Conservation (phyloP, 2,797 vertebrate genomes). For the Moxostoma hubbsi region DNA sequence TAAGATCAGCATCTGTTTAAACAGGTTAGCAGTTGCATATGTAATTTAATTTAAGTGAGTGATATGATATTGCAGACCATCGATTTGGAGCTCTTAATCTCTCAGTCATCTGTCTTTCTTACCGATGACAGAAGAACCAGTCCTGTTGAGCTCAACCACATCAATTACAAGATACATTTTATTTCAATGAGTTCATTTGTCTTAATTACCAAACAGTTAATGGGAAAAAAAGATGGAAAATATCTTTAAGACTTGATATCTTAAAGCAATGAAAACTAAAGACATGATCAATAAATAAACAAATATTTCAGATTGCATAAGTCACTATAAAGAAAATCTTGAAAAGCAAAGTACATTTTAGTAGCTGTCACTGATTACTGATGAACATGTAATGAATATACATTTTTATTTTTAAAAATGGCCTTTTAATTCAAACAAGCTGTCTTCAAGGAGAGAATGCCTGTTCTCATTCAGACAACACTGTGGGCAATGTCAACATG, state of each 20-base stretch:
- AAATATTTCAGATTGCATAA: not conserved
- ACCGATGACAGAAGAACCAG: constrained; percentile 36
- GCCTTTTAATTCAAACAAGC: not conserved
- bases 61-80: constrained; percentile 19
- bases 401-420: not conserved
- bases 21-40: constrained; percentile 1
- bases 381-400: constrained; percentile 3
- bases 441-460: not conserved
- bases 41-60: constrained; percentile 43
- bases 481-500: not conserved
- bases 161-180: constrained; percentile 39
- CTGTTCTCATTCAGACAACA: not conserved
- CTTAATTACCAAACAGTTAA: constrained; percentile 39
- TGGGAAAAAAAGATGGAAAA: not conserved
- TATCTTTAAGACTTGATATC: not conserved
- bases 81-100: constrained; percentile 38
- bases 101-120: constrained; percentile 46
- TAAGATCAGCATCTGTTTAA: constrained; percentile 32
- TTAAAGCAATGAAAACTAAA: too few species aligned
- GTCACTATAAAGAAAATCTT: not conserved
- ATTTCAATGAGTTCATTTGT: constrained; percentile 33
- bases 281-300: not conserved
- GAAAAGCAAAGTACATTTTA: not conserved
- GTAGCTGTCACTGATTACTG: constrained; percentile 13
- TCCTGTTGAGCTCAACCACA: constrained; percentile 21